A percentile compares a stretch with the other conserved stretches of the same genome.
Conservation (phyloP, 2,797 vertebrate species). For the Melanotaenia pygmaea region DNA sequence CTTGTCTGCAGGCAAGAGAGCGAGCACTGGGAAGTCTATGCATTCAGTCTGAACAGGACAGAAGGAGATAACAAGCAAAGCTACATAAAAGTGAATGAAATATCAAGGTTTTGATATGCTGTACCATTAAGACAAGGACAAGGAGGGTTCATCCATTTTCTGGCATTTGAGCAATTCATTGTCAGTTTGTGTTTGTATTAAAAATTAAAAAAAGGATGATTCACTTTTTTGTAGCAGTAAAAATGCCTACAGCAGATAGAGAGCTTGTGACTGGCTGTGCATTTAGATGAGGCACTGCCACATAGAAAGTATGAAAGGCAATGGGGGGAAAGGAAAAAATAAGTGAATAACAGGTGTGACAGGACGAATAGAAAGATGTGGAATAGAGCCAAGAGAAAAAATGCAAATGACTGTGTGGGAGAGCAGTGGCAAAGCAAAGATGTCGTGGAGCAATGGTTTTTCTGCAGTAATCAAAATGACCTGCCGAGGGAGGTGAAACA, state of each 20-base stretch:
- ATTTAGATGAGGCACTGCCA: conserved; percentile 71
- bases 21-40: conserved; percentile 51
- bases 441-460: conserved; percentile 41
- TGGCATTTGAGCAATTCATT: conserved; percentile 21
- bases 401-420: conserved; percentile 79
- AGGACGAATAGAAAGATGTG: conserved; percentile 65
- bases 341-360: conserved; percentile 80
- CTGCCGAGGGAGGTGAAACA: conserved; percentile 17
- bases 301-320: conserved; percentile 37
- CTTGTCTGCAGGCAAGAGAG: conserved; percentile 68
- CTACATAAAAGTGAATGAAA: conserved; percentile 62
- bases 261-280: conserved; percentile 59
- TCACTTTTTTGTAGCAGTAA: conserved; percentile 45
- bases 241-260: conserved; percentile 63
- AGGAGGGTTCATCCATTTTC: conserved; percentile 22
- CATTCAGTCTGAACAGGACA: conserved; percentile 51
- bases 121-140: conserved; percentile 20
- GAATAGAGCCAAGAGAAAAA: conserved; percentile 66
- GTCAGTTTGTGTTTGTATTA: conserved; percentile 35
- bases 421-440: conserved; percentile 39
- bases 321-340: conserved; percentile 22
- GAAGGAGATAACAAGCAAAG: conserved; percentile 51
- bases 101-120: conserved; percentile 39
- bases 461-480: conserved; percentile 68
- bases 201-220: conserved; percentile 23